Conservation (phyloP, 2,113 vertebrate species). For the Craseonycteris thonglongyai region DNA sequence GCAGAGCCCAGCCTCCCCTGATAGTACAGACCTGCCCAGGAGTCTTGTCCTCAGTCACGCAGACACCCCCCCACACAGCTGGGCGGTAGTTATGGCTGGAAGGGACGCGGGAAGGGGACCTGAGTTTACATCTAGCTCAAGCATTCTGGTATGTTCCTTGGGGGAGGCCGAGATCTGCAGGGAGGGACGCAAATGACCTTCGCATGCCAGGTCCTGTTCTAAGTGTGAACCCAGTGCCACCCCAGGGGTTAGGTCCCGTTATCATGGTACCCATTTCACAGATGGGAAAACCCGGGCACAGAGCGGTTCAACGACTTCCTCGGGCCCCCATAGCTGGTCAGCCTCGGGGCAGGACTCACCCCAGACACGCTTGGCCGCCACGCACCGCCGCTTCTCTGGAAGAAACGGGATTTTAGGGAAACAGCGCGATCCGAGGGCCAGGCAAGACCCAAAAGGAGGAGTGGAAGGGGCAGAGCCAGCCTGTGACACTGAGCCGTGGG, state of each 20-base stretch:
- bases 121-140: not conserved
- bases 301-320: not conserved
- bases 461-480: not conserved
- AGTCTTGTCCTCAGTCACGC: not conserved
- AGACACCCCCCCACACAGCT: not conserved
- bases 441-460: not conserved
- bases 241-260: accelerated
- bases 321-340: not conserved
- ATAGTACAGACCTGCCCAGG: not conserved
- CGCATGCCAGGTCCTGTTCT: not conserved
- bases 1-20: not conserved
- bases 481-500: not conserved
- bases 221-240: not conserved
- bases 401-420: not conserved
- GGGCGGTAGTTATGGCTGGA: too few species aligned
- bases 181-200: not conserved
- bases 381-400: not conserved
- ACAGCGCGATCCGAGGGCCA: not conserved
- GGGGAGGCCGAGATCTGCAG: not conserved
- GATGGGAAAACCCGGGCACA: not conserved
- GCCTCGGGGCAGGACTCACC: not conserved
- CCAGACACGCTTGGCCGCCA: not conserved
- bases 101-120: too few species aligned
- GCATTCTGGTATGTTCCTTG: not conserved
- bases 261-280: not conserved